Evolutionary conservation across 1,140 invertebrate species (phyloP).

Genomic region (Cydia fagiglandana): DNA sequence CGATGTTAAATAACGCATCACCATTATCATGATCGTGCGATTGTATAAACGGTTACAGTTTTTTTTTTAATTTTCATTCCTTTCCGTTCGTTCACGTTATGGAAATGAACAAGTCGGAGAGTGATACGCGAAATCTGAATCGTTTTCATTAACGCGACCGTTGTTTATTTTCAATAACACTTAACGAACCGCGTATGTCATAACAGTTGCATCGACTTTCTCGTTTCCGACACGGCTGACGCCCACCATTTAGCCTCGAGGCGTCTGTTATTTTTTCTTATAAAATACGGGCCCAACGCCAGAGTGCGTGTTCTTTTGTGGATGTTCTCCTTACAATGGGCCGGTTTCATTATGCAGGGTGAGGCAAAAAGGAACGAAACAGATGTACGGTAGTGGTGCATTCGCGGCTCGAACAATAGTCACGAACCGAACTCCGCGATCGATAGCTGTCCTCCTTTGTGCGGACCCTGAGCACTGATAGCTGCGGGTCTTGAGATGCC

Average conservation of each 20-base stretch:
- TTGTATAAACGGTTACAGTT: constrained; percentile 6
- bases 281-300: constrained; percentile 53
- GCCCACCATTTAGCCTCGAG: constrained; percentile 65
- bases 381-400: constrained; percentile 69
- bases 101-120: constrained; percentile 16
- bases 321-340: constrained; percentile 69
- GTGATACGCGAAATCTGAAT: constrained; percentile 48
- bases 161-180: constrained; percentile 71
- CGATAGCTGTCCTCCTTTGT: constrained; percentile 65
- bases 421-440: constrained; percentile 64
- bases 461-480: constrained; percentile 23
- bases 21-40: constrained; percentile 23
- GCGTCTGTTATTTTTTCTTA: constrained; percentile 68
- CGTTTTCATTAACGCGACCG: constrained; percentile 54
- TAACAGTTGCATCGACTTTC: constrained; percentile 75
- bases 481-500: constrained; percentile 23
- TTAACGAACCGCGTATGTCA: constrained; percentile 73
- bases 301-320: constrained; percentile 72
- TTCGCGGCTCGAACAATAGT: constrained; percentile 67
- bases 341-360: constrained; percentile 71
- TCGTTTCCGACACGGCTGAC: constrained; percentile 63
- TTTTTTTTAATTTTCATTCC: constrained; percentile 19
- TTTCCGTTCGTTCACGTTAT: constrained; percentile 8
- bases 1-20: constrained; percentile 16
- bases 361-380: constrained; percentile 70